phyloP scores from a whole-genome alignment of 2,113 vertebrate species.

The Phrynosoma blainvillii region DNA sequence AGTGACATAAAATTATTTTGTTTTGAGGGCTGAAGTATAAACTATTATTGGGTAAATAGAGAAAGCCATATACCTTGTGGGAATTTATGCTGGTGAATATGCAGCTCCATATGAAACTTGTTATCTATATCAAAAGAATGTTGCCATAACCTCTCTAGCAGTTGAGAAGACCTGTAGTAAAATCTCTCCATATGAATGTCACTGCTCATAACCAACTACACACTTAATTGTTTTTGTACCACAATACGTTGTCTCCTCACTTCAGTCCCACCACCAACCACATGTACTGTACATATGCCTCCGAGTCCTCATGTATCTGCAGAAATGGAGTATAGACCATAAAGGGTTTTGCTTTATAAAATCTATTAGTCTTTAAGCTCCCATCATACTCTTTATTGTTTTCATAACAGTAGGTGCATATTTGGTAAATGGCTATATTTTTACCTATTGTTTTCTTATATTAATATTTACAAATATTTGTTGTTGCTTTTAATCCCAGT shows the following conservation, averaged over 20 bases:
- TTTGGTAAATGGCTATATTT: neutral
- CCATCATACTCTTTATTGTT: neutral
- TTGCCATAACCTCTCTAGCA: neutral
- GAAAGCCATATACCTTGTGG: neutral
- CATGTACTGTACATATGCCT: too few relatives aligned
- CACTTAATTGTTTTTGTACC: neutral
- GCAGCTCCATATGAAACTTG: neutral
- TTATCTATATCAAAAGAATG: neutral
- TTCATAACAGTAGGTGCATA: neutral
- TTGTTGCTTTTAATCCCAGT: conserved; percentile 1
- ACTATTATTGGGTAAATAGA: neutral
- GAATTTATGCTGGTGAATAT: neutral
- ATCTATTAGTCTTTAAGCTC: neutral
- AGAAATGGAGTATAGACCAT: neutral
- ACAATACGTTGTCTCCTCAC: neutral
- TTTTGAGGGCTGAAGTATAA: neutral
- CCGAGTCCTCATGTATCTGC: too few relatives aligned
- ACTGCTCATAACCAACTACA: neutral
- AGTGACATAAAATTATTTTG: neutral
- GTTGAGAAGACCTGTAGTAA: neutral
- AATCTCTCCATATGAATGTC: neutral
- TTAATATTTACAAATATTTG: neutral
- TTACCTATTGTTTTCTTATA: neutral
- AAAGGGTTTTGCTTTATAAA: neutral
- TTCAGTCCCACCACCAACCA: neutral